Evolutionary conservation across 2,797 vertebrate species (phyloP).

Genomic region (Trachops cirrhosus): DNA sequence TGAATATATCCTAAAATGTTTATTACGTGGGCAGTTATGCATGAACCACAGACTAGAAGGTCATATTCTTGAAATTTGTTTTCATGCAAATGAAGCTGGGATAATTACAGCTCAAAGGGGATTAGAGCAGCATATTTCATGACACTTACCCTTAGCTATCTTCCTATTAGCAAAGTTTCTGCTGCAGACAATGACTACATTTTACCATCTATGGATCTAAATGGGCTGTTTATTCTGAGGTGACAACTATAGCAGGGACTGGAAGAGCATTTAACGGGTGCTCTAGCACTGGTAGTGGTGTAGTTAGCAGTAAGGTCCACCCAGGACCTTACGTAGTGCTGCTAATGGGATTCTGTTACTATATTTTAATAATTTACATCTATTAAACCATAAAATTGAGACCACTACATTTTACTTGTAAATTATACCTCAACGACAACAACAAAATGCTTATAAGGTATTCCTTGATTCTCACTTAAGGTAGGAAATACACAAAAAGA

Average conservation of each 20-base stretch:
- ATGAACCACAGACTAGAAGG: constrained; percentile 7
- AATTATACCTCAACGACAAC: not conserved
- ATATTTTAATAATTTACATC: not conserved
- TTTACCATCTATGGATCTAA: not conserved
- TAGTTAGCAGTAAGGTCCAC: not conserved
- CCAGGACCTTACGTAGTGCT: not conserved
- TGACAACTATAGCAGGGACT: not conserved
- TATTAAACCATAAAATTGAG: not conserved
- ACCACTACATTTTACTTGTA: not conserved
- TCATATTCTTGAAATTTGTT: not conserved
- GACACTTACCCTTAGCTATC: not conserved
- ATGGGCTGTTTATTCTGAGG: not conserved
- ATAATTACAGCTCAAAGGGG: not conserved
- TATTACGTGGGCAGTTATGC: not conserved
- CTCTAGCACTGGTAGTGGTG: not conserved
- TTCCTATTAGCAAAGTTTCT: not conserved
- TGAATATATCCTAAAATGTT: not conserved
- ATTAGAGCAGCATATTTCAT: not conserved
- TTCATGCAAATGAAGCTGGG: not conserved
- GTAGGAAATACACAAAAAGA: not conserved
- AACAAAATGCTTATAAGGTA: not conserved
- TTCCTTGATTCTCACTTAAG: not conserved
- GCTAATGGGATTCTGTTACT: not conserved
- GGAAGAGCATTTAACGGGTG: not conserved
- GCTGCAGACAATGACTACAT: not conserved